A percentile compares a stretch with the other conserved stretches of the same genome.
phyloP scores from a whole-genome alignment of 1,140 invertebrate species.

The Rhizoglyphus robini region DNA sequence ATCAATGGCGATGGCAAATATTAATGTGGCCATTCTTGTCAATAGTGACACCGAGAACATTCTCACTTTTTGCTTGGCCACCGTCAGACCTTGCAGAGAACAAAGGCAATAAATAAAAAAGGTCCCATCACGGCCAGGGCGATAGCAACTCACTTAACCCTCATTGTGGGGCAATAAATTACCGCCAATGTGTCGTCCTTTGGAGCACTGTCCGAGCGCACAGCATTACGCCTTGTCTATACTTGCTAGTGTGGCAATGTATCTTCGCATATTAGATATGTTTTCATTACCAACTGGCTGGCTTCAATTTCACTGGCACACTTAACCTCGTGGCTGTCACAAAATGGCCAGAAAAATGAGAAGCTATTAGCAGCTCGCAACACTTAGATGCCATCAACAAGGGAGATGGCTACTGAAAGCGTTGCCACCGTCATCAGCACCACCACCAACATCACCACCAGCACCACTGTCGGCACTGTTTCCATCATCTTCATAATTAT shows the following conservation, averaged over 20 bases:
- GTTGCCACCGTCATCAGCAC: too few species aligned
- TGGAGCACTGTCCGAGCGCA: not conserved
- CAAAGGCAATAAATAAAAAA: too few species aligned
- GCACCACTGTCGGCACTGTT: not conserved
- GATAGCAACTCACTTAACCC: not conserved
- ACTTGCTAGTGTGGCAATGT: too few species aligned
- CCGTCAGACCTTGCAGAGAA: too few species aligned
- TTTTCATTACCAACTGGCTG: conserved; percentile 11
- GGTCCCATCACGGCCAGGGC: not conserved
- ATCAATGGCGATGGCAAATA: too few species aligned
- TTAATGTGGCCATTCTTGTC: too few species aligned
- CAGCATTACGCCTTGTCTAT: too few species aligned
- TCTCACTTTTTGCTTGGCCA: too few species aligned
- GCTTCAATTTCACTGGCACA: too few species aligned
- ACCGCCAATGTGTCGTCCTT: conserved; percentile 6
- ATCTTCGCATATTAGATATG: conserved; percentile 10
- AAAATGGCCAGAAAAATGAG: not conserved
- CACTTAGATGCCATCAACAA: not conserved
- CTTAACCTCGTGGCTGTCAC: not conserved
- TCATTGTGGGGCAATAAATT: conserved; percentile 14
- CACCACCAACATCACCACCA: not conserved
- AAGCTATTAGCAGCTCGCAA: not conserved
- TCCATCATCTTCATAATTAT: conserved; percentile 7
- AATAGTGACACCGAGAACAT: too few species aligned
- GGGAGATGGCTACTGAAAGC: too few species aligned